phyloP scores from a whole-genome alignment of 2,113 vertebrate genomes.

The Oophaga pumilio region DNA sequence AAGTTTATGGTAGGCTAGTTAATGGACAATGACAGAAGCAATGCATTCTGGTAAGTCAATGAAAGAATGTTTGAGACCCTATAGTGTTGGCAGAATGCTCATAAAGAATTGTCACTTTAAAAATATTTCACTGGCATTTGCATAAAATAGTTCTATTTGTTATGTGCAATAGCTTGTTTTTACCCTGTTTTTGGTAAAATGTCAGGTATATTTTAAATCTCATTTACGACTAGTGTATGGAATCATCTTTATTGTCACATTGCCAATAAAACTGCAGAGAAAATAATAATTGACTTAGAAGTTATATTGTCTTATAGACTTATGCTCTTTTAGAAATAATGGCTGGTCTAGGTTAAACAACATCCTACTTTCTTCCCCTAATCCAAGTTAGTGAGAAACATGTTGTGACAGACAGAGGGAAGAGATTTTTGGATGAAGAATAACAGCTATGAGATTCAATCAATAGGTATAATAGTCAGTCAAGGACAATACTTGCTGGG shows the following conservation, averaged over 20 bases:
- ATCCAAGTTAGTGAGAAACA: constrained; percentile 40
- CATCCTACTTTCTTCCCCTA: constrained; percentile 2
- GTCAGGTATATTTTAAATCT: too few relatives aligned
- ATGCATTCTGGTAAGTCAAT: too few relatives aligned
- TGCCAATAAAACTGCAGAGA: background rate
- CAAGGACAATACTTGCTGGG: constrained; percentile 48
- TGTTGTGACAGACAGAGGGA: constrained; percentile 33
- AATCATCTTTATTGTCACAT: constrained; percentile 1
- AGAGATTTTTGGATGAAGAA: constrained; percentile 46
- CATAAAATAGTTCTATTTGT: too few relatives aligned
- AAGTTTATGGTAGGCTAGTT: too few relatives aligned
- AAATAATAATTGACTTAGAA: constrained; percentile 10
- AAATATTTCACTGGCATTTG: too few relatives aligned
- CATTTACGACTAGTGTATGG: background rate
- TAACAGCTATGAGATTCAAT: constrained; percentile 41
- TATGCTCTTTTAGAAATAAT: background rate
- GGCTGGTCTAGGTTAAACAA: constrained; percentile 17
- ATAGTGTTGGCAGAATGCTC: too few relatives aligned
- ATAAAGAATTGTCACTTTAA: too few relatives aligned
- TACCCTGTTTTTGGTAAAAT: background rate
- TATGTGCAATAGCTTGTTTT: too few relatives aligned
- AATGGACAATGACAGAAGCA: too few relatives aligned
- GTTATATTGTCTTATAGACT: background rate
- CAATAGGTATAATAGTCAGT: constrained; percentile 43
- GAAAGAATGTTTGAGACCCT: too few relatives aligned